These are phyloP conservation scores for Sweltsa coloradensis DNA, from an alignment of 1,140 invertebrate species.

Conservation along the genomic window DNA sequence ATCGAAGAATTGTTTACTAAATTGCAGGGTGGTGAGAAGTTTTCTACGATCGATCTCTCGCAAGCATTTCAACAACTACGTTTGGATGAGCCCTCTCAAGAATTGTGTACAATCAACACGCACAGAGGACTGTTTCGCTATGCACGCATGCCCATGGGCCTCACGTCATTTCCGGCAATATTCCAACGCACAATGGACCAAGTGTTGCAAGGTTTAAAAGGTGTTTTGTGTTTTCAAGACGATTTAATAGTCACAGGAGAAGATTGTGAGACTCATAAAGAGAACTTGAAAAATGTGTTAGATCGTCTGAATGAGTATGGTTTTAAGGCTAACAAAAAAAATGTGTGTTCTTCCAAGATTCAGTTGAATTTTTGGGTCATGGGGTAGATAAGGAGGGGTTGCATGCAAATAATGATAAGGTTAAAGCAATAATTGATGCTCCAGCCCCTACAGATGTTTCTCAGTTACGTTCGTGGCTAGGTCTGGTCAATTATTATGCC, in stretches of 20 bases:
- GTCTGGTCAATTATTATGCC: conserved; percentile 30
- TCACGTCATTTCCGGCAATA: conserved; percentile 24
- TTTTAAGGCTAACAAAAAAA: conserved; percentile 18
- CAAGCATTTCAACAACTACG: conserved; percentile 12
- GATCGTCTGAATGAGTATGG: conserved; percentile 15
- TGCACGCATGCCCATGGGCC: conserved; percentile 23
- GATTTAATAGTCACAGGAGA: conserved; percentile 25
- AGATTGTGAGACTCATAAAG: conserved; percentile 18
- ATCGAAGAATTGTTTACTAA: too few species aligned
- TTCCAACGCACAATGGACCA: conserved; percentile 30
- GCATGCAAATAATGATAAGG: conserved; percentile 21
- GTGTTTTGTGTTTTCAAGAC: conserved; percentile 22
- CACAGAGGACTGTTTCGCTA: conserved; percentile 26
- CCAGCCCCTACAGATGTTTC: conserved; percentile 22
- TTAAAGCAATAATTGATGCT: conserved; percentile 26
- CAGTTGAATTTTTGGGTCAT: conserved; percentile 24
- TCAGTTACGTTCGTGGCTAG: conserved; percentile 26
- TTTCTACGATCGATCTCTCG: too few species aligned
- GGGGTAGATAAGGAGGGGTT: conserved; percentile 21
- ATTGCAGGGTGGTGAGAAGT: too few species aligned
- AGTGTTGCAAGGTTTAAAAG: conserved; percentile 20
- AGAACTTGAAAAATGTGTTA: conserved; percentile 16
- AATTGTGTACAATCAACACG: conserved; percentile 10
- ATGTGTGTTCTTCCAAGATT: conserved; percentile 22
- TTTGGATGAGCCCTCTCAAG: background rate